phyloP scores from a whole-genome alignment of 1,140 invertebrate species.

The Rhagoletis zephyria region DNA sequence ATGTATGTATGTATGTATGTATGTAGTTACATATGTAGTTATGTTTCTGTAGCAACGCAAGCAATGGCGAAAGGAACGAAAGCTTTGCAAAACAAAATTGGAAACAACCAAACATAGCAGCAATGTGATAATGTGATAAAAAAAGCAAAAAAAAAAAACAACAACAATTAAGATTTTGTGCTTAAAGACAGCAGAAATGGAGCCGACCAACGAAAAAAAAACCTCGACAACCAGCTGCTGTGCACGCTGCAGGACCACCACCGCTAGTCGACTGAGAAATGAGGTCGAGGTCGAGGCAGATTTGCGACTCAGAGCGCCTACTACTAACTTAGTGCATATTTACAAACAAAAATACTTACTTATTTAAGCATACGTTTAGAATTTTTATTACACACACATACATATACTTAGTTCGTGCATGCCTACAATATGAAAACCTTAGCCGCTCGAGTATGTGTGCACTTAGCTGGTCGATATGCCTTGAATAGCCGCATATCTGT shows the following conservation, averaged over 20 bases:
- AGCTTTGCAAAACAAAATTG: slow-evolving; percentile 6
- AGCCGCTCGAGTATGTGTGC: no score
- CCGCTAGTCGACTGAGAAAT: not conserved
- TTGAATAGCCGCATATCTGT: not conserved
- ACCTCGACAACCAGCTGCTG: not conserved
- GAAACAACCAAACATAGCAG: not conserved
- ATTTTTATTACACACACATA: no score
- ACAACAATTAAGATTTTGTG: no score
- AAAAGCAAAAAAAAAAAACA: not conserved
- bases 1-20: not conserved
- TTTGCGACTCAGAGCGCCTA: not conserved
- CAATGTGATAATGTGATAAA: not conserved
- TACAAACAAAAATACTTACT: not conserved
- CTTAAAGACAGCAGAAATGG: not conserved
- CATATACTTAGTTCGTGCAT: not conserved
- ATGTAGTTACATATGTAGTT: not conserved
- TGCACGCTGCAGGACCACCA: not conserved
- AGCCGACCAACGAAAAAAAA: not conserved
- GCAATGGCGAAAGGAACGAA: not conserved
- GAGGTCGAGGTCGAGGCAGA: slow-evolving; percentile 26
- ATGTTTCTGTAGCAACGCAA: not conserved
- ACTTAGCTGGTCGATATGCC: not conserved
- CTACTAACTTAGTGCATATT: not conserved
- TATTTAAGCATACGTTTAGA: no score
- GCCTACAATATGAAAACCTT: no score